Evolutionary conservation across 92 coral and sea anemone species (phyloP).

Genomic region (Bergia sp.): DNA sequence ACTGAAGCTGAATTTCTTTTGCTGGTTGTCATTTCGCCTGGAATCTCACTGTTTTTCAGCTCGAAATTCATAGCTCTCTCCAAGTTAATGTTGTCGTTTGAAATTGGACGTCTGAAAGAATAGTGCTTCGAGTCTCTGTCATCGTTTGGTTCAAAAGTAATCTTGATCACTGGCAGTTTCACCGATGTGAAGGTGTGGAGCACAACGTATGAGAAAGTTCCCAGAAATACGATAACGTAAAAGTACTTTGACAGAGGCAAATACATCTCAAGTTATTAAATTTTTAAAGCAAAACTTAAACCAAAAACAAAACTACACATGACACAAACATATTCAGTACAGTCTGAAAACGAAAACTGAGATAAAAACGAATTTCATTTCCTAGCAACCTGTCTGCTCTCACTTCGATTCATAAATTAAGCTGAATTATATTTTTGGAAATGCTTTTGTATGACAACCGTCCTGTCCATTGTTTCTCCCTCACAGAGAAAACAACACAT

Average conservation of each 20-base stretch:
- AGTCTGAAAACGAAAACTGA: not conserved
- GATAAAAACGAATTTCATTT: not conserved
- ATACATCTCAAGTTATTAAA: slow-evolving; percentile 9
- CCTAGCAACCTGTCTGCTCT: slow-evolving; percentile 27
- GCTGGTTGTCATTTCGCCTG: not conserved
- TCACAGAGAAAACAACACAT: not conserved
- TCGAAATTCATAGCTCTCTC: not conserved
- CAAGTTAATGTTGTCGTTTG: not conserved
- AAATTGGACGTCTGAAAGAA: not conserved
- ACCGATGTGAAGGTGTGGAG: slow-evolving; percentile 60
- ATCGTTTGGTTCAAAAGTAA: slow-evolving; percentile 55
- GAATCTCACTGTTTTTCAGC: not conserved
- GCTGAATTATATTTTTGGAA: not conserved
- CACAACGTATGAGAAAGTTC: slow-evolving; percentile 56
- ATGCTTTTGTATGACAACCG: not conserved
- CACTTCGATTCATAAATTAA: slow-evolving; percentile 39
- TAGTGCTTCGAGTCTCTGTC: slow-evolving; percentile 5
- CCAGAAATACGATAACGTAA: slow-evolving; percentile 55
- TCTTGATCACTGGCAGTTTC: slow-evolving; percentile 68
- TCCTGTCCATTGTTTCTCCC: not conserved
- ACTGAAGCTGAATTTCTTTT: not conserved
- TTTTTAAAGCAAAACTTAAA: not conserved
- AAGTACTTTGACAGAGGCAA: slow-evolving; percentile 60
- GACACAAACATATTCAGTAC: slow-evolving; percentile 1
- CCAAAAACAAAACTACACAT: slow-evolving; percentile 12